These are phyloP conservation scores for Catalaphyllia jardinei DNA, from an alignment of 64 coral and sea anemone genomes.

Conservation along the genomic window DNA sequence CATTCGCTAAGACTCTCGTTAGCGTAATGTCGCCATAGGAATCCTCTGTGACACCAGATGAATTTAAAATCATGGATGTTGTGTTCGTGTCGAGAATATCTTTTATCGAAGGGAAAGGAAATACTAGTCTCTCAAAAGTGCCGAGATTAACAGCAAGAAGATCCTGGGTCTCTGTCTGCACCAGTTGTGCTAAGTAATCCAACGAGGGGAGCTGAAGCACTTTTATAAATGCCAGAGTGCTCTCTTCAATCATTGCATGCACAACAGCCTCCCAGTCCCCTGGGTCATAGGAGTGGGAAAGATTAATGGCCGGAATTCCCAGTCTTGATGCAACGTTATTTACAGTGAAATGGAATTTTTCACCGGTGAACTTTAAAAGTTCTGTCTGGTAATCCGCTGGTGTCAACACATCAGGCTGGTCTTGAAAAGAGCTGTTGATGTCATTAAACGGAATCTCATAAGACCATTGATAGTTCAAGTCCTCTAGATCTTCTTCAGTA, in stretches of 20 bases:
- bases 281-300: slow-evolving; percentile 57
- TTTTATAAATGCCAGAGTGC: not conserved
- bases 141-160: slow-evolving; percentile 31
- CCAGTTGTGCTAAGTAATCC: slow-evolving; percentile 38
- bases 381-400: slow-evolving; percentile 19
- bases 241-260: not conserved
- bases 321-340: slow-evolving; percentile 44
- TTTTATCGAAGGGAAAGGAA: slow-evolving; percentile 50
- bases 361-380: slow-evolving; percentile 23
- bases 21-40: not conserved
- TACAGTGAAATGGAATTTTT: slow-evolving; percentile 51
- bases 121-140: slow-evolving; percentile 34
- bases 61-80: slow-evolving; percentile 48
- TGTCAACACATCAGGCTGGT: rapidly evolving
- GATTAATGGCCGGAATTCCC: slow-evolving; percentile 5
- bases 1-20: not conserved
- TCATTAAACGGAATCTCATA: not conserved
- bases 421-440: not conserved
- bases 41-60: not conserved
- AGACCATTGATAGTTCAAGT: not conserved
- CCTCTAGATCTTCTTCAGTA: not conserved
- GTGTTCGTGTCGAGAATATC: slow-evolving; percentile 40
- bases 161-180: not conserved
- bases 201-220: slow-evolving; percentile 21
- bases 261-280: slow-evolving; percentile 61